phyloP scores from a whole-genome alignment of 30 jellyfish, hydroid and myxozoan genomes.

The Nemopilema nomurai region DNA sequence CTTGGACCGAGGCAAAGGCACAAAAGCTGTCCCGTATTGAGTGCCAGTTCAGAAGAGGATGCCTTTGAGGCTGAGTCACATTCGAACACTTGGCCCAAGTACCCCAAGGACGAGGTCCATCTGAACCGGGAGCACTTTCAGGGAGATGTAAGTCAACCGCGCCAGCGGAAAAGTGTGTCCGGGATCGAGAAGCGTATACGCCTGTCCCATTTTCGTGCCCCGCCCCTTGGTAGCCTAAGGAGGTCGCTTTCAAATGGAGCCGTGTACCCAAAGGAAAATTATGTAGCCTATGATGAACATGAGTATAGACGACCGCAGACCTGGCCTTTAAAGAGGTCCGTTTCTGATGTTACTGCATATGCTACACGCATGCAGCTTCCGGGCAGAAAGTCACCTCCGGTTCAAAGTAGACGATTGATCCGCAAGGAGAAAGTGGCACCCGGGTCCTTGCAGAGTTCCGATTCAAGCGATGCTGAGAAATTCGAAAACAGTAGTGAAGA shows the following conservation, averaged over 20 bases:
- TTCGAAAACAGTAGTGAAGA: background rate
- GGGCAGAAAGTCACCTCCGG: constrained; percentile 10
- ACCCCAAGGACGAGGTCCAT: constrained; percentile 22
- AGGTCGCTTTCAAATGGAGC: constrained; percentile 49
- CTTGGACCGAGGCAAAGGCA: constrained; percentile 23
- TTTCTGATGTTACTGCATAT: constrained; percentile 42
- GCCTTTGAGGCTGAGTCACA: background rate
- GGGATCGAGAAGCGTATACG: constrained; percentile 69
- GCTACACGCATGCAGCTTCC: constrained; percentile 7
- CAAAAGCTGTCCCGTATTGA: constrained; percentile 35
- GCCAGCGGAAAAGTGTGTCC: constrained; percentile 30
- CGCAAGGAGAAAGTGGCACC: constrained; percentile 55
- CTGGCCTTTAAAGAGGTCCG: constrained; percentile 49
- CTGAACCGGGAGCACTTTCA: background rate
- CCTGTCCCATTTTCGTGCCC: constrained; percentile 47
- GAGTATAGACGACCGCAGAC: background rate
- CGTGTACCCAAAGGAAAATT: constrained; percentile 58
- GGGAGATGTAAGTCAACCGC: background rate
- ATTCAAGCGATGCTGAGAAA: background rate
- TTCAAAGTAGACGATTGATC: constrained; percentile 18
- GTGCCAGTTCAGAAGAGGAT: constrained; percentile 22
- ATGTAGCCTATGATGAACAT: constrained; percentile 47
- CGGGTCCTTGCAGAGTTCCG: constrained; percentile 14
- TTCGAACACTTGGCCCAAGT: constrained; percentile 38
- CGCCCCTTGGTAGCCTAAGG: constrained; percentile 33